Evolutionary conservation across 2,113 vertebrate genomes (phyloP).

Genomic region (Otolemur garnettii): DNA sequence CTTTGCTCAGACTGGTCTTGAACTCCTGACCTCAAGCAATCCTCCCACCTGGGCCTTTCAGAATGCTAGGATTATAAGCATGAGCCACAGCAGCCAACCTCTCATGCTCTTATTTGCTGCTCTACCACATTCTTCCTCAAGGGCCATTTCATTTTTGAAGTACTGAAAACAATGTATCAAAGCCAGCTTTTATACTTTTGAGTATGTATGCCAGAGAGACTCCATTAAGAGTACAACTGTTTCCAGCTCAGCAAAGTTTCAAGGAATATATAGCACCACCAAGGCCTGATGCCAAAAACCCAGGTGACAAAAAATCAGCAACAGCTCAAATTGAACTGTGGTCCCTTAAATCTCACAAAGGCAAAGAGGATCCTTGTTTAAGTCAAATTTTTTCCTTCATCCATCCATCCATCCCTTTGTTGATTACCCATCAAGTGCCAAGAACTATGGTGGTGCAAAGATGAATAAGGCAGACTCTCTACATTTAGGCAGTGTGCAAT

Average conservation of each 20-base stretch:
- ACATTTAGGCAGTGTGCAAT: not conserved
- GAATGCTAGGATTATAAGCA: too few species aligned
- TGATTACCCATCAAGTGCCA: not conserved
- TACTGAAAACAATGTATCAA: slow-evolving; percentile 24
- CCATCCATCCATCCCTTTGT: not conserved
- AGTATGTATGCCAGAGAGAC: not conserved
- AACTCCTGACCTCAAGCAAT: too few species aligned
- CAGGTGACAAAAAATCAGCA: not conserved
- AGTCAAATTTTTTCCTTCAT: slow-evolving; percentile 16
- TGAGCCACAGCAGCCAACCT: too few species aligned
- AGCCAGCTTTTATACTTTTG: slow-evolving; percentile 39
- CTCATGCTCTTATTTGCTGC: slow-evolving; percentile 1
- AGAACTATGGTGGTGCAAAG: not conserved
- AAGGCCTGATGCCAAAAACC: slow-evolving; percentile 16
- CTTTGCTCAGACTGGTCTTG: too few species aligned
- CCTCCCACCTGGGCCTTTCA: too few species aligned
- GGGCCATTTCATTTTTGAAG: slow-evolving; percentile 17
- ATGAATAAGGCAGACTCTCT: not conserved
- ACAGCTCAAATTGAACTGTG: not conserved
- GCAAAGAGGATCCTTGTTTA: not conserved
- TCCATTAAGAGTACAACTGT: not conserved
- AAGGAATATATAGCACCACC: slow-evolving; percentile 19
- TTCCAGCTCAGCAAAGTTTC: slow-evolving; percentile 17
- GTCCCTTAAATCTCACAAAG: slow-evolving; percentile 43
- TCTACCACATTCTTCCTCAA: not conserved